Conservation (phyloP, 1,140 invertebrate species). For the Zaprionus capensis region DNA sequence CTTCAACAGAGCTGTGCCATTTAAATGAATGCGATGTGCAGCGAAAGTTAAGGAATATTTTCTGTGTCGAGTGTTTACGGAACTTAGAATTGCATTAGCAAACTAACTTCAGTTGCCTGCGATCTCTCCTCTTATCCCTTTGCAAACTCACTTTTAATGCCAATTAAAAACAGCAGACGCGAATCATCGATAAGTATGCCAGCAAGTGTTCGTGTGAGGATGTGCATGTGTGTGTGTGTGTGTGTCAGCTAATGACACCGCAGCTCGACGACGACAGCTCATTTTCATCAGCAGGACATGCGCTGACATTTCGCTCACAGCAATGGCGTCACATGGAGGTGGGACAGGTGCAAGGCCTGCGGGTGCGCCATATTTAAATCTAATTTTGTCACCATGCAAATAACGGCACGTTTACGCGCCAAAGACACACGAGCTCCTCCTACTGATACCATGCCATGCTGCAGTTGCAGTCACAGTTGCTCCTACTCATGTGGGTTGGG, state of each 20-base stretch:
- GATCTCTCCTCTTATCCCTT: not conserved
- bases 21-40: conserved; percentile 9
- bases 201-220: not conserved
- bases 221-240: not conserved
- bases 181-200: not conserved
- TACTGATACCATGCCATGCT: not conserved
- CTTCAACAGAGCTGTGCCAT: not conserved
- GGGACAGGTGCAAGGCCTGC: conserved; percentile 16
- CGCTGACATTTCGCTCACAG: conserved; percentile 70
- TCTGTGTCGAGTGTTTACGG: not conserved
- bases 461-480: conserved; percentile 9
- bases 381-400: conserved; percentile 79
- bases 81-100: conserved; percentile 10
- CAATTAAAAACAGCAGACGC: conserved; percentile 40
- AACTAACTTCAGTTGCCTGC: not conserved
- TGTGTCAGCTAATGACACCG: conserved; percentile 17
- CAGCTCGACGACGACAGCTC: conserved; percentile 55
- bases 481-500: conserved; percentile 9
- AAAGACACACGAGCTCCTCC: conserved; percentile 36
- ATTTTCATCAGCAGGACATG: conserved; percentile 72
- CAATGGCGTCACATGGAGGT: not conserved
- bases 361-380: conserved; percentile 77
- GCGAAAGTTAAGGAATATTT: conserved; percentile 8
- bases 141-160: conserved; percentile 26
- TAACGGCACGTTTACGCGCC: conserved; percentile 59